Evolutionary conservation across 30 jellyfish, hydroid and myxozoan species (phyloP).

Genomic region (Sanderia malayensis): DNA sequence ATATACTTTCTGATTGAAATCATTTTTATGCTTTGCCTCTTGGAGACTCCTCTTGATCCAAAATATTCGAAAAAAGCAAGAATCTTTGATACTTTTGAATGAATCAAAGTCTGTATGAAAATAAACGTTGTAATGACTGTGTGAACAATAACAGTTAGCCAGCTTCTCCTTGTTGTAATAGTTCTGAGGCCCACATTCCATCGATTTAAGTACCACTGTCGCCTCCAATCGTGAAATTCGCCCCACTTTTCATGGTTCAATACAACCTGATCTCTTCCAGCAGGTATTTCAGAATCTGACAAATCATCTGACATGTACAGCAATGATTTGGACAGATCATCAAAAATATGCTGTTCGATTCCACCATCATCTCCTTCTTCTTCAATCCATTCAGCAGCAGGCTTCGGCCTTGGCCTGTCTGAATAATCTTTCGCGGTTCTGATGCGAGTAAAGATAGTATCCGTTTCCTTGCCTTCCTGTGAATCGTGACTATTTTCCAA

Average conservation of each 20-base stretch:
- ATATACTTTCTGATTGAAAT: neutral
- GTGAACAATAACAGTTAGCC: conserved; percentile 8
- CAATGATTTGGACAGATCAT: conserved; percentile 40
- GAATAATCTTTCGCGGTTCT: too few species aligned
- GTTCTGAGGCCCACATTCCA: conserved; percentile 11
- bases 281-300: conserved; percentile 11
- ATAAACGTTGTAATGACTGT: neutral
- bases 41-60: neutral
- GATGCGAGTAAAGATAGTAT: conserved; percentile 4
- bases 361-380: too few species aligned
- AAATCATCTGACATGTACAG: conserved; percentile 30
- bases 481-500: neutral
- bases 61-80: neutral
- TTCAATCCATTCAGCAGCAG: too few species aligned
- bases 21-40: neutral
- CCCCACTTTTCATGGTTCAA: conserved; percentile 68
- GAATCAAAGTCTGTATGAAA: neutral
- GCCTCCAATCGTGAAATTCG: conserved; percentile 48
- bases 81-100: neutral
- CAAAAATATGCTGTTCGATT: conserved; percentile 43
- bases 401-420: too few species aligned
- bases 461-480: neutral
- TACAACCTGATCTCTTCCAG: conserved; percentile 6
- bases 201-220: conserved; percentile 62
- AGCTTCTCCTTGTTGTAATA: neutral